Percentiles rank a stretch among this genome's conserved stretches.
Evolutionary conservation across 2,888 invertebrate species (phyloP).

Genomic region (Drosophila paucipuncta): DNA sequence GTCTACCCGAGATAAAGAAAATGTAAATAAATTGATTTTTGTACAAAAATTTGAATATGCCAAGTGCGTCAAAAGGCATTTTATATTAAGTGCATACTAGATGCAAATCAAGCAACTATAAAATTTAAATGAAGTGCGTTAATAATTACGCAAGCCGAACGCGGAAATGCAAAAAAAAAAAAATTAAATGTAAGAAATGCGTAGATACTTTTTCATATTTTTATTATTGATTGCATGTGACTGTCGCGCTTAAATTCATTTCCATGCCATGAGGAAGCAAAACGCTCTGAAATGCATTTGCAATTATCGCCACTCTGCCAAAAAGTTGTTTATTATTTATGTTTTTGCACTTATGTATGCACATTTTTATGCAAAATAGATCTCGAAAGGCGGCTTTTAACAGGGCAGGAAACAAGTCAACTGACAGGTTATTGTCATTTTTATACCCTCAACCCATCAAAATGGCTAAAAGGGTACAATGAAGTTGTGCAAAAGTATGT

Average conservation of each 20-base stretch:
- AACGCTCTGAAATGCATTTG: slow-evolving; percentile 11
- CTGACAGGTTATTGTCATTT: slow-evolving; percentile 15
- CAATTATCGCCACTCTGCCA: slow-evolving; percentile 21
- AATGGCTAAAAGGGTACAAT: background rate
- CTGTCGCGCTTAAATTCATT: slow-evolving; percentile 28
- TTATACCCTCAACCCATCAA: background rate
- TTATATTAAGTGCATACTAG: slow-evolving; percentile 35
- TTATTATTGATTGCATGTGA: slow-evolving; percentile 56
- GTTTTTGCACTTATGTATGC: background rate
- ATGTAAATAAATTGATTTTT: slow-evolving; percentile 26
- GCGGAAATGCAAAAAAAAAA: slow-evolving; percentile 60
- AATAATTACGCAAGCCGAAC: slow-evolving; percentile 50
- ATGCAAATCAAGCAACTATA: slow-evolving; percentile 33
- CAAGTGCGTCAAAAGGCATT: slow-evolving; percentile 14
- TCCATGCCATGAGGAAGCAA: slow-evolving; percentile 50
- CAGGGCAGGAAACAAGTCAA: slow-evolving; percentile 24
- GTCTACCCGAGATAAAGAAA: slow-evolving; percentile 7
- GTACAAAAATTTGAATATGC: slow-evolving; percentile 15
- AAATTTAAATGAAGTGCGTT: slow-evolving; percentile 46
- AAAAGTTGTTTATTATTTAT: slow-evolving; percentile 21
- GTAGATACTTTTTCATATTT: slow-evolving; percentile 61
- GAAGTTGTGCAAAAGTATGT: background rate
- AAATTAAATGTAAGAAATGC: slow-evolving; percentile 24
- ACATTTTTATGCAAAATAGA: slow-evolving; percentile 9
- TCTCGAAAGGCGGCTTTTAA: slow-evolving; percentile 64